These are phyloP conservation scores for Bimastos eiseni DNA, from an alignment of 2,888 invertebrate species.

Conservation along the genomic window DNA sequence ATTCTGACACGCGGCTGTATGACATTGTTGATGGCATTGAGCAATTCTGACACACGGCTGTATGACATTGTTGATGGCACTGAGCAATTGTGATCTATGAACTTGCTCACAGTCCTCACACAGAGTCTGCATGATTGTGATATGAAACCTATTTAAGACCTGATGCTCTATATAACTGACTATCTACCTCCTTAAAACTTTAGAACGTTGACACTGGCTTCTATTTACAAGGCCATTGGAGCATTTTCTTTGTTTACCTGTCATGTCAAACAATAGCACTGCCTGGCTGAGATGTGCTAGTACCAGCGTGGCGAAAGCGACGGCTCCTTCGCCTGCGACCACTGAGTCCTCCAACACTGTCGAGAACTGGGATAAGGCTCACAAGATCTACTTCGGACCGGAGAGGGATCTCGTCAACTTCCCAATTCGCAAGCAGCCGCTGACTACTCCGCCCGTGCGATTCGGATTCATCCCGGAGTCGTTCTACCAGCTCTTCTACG, in stretches of 20 bases:
- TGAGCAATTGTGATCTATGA: too few relatives aligned
- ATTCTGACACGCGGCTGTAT: too few relatives aligned
- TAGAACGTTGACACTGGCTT: too few relatives aligned
- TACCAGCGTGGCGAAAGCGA: background rate
- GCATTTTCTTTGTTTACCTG: background rate
- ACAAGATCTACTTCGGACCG: conserved; percentile 64
- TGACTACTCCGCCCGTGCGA: conserved; percentile 76
- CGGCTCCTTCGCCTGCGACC: conserved; percentile 4
- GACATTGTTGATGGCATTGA: too few relatives aligned
- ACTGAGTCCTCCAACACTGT: background rate
- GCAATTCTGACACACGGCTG: too few relatives aligned
- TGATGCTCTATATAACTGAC: too few relatives aligned
- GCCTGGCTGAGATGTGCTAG: background rate
- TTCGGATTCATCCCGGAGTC: conserved; percentile 89
- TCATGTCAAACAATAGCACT: background rate
- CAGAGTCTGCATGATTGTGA: background rate
- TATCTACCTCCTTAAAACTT: too few relatives aligned
- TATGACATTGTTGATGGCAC: too few relatives aligned
- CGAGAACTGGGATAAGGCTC: conserved; percentile 51
- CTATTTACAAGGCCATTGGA: background rate
- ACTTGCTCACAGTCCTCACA: too few relatives aligned
- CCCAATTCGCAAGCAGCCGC: conserved; percentile 73
- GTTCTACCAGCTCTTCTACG: conserved; percentile 93
- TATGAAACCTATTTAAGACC: too few relatives aligned
- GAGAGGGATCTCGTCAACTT: conserved; percentile 76